These are phyloP conservation scores for Drosophila baimaii DNA, from an alignment of 1,140 invertebrate genomes.

Conservation along the genomic window DNA sequence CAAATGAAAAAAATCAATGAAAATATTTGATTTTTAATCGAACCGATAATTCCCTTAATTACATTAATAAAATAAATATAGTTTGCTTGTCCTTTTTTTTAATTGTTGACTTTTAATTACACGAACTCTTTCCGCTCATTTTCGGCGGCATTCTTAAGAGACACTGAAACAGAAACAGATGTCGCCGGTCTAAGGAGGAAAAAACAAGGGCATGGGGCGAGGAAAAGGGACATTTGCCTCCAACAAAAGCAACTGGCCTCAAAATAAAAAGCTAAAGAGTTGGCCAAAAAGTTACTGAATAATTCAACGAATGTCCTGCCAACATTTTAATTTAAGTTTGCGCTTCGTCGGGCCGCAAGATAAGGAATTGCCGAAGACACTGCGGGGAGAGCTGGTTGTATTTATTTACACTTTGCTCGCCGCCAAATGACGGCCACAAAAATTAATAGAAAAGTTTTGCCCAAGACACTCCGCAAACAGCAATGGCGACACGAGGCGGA, in stretches of 20 bases:
- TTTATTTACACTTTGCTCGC: constrained; percentile 80
- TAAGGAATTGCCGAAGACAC: constrained; percentile 61
- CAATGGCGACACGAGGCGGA: constrained; percentile 58
- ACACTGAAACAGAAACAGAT: constrained; percentile 46
- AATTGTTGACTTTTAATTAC: constrained; percentile 75
- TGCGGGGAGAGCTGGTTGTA: constrained; percentile 30
- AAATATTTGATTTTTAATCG: too few species aligned
- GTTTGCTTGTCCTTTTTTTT: neutral
- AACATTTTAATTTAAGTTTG: constrained; percentile 83
- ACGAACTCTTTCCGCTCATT: constrained; percentile 8
- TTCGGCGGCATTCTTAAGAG: constrained; percentile 14
- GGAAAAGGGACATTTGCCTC: constrained; percentile 49
- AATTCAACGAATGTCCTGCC: constrained; percentile 80
- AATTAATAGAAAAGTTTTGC: constrained; percentile 81
- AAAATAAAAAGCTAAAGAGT: constrained; percentile 45
- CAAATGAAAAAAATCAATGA: too few species aligned
- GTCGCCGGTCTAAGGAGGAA: neutral
- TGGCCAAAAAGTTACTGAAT: constrained; percentile 67
- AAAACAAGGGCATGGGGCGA: neutral
- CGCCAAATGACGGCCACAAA: constrained; percentile 72
- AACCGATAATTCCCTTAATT: neutral
- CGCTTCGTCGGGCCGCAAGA: constrained; percentile 72
- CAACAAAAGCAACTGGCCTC: constrained; percentile 48
- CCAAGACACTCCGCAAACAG: constrained; percentile 64
- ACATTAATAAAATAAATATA: neutral